Base-by-base conservation (phyloP, 1,140 invertebrate species). In the Hyposmocoma kahamanoa region DNA sequence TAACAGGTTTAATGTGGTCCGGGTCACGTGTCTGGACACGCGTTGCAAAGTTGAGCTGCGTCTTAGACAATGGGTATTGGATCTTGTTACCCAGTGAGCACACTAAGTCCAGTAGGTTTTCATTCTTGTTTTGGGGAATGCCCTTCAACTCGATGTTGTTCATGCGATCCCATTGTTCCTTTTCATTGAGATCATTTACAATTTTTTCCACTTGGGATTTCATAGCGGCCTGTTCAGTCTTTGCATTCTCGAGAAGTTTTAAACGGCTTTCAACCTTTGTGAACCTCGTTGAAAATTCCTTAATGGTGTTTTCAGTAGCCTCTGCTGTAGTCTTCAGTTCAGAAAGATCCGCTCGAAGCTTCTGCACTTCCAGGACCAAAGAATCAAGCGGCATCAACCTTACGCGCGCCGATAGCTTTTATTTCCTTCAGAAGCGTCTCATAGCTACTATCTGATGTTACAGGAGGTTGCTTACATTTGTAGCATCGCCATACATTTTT, bases 141-240 rank as follows among this genome's bases (percentile, higher is more conserved):
- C 50, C 44, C 13, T 47, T 47, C 2, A 53, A 10, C 47, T 47
- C 50, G 5, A 47, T 11, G 38, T 53, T 53, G 18, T 47, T 42
- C 17, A 26, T 47, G 4, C 44, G 17, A 8, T 28, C 13, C 39
- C 38, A 47, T 26, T 53, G 44, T 3, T 42, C 50, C 24, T 28
- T 28, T 11, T 28, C 24, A 6, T 28, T 6, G 11, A 6, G 24
- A 28, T 28, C 24, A 11, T 6, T 6, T 11, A 28, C 6, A 11
- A 28, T 6, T 28, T 28, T 28, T 6, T 28, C 24, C 5, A 28
- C 11, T 28, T 28, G 24, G 24, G 24, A 28, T 11, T 28, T 6
- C 6, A 28, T 28, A 28, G 24, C 5, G 24, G 6, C 11, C 24
- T 28, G 24, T 6, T 28, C 24, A 6, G 11, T 28, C 24, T 28